These are phyloP conservation scores for Caloenas nicobarica DNA, from an alignment of 2,113 vertebrate species.

Conservation along the genomic window DNA sequence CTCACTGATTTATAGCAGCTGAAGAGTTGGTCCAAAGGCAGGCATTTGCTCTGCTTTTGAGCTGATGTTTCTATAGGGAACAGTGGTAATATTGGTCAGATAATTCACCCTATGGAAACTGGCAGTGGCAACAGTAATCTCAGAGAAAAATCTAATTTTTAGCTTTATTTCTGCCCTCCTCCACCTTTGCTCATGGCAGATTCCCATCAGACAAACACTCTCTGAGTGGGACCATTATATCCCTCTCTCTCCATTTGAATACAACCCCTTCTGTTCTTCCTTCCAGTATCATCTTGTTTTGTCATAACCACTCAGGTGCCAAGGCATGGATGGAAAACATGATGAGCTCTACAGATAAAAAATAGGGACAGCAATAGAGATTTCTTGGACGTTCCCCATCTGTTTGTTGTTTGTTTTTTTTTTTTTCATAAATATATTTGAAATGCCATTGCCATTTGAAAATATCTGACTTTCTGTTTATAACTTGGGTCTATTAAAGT, in stretches of 20 bases:
- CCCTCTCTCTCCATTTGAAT: neutral
- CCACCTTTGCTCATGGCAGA: neutral
- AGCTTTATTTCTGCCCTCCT: neutral
- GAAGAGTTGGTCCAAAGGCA: neutral
- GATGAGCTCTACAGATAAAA: neutral
- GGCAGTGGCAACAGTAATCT: neutral
- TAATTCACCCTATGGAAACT: neutral
- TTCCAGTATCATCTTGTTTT: neutral
- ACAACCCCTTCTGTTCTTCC: neutral
- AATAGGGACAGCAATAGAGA: neutral
- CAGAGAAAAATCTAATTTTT: neutral
- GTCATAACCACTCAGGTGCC: neutral
- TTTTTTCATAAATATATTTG: too few species aligned
- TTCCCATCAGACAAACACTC: neutral
- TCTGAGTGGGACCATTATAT: accelerated
- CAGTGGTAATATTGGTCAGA: neutral
- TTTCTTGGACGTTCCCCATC: neutral
- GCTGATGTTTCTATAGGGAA: neutral
- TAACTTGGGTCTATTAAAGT: neutral
- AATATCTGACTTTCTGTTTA: neutral
- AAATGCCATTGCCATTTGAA: neutral
- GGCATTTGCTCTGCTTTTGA: neutral
- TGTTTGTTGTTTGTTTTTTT: too few species aligned
- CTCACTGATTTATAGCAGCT: conserved; percentile 12
- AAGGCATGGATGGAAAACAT: neutral